Conservation (phyloP, 2,888 invertebrate species). For the Reticulitermes lucifugus region DNA sequence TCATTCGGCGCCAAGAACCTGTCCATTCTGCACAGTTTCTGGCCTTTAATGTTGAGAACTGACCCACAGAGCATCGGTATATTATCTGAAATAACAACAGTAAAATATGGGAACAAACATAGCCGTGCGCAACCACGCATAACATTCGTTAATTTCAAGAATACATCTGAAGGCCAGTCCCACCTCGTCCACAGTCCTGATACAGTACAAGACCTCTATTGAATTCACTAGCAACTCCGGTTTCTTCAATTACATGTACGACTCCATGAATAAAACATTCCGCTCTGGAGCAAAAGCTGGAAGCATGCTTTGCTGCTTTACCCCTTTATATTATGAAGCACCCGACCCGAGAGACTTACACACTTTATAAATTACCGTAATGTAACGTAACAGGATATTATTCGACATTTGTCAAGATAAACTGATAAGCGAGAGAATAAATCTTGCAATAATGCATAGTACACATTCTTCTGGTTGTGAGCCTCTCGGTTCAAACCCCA, state of each 20-base stretch:
- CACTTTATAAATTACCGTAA: no score
- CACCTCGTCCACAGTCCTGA: no score
- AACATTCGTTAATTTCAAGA: background rate
- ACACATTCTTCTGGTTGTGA: no score
- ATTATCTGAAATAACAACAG: background rate
- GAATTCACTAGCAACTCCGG: background rate
- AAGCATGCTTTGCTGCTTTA: constrained; percentile 34
- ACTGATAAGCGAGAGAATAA: no score
- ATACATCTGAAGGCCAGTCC: background rate
- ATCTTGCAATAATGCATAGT: no score
- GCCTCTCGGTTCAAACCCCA: no score
- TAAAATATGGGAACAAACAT: background rate
- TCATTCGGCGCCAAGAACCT: no score
- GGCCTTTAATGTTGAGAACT: no score
- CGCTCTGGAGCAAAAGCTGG: constrained; percentile 5
- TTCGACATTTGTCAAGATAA: no score
- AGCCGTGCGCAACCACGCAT: background rate
- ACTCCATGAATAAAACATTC: constrained; percentile 29
- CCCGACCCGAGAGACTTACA: background rate
- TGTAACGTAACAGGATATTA: no score
- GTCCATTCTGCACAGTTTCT: no score
- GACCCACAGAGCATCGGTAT: background rate
- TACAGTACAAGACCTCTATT: no score
- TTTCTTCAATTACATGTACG: constrained; percentile 32
- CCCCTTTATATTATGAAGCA: constrained; percentile 23